These are phyloP conservation scores for Microtus oregoni DNA, from an alignment of 2,113 vertebrate species.

Conservation along the genomic window DNA sequence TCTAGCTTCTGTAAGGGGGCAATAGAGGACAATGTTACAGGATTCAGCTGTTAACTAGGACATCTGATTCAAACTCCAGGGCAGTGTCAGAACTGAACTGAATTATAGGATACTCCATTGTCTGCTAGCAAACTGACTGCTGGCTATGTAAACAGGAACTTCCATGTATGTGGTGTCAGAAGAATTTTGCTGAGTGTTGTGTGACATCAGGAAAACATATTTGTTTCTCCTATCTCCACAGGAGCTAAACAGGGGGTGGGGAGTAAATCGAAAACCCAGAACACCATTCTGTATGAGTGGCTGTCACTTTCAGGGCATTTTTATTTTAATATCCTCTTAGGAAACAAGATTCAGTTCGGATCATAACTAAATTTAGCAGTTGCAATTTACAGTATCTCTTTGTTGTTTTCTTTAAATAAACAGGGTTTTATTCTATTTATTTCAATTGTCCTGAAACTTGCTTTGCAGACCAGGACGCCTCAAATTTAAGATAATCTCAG, in stretches of 20 bases:
- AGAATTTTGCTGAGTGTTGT: background rate
- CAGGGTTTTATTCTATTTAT: background rate
- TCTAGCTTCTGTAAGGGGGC: background rate
- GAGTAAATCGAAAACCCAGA: background rate
- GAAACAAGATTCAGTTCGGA: conserved; percentile 7
- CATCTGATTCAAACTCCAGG: background rate
- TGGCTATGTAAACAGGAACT: background rate
- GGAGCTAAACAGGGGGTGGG: background rate
- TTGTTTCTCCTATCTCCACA: background rate
- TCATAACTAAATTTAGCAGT: background rate
- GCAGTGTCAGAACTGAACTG: background rate
- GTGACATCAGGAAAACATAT: background rate
- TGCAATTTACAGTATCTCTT: background rate
- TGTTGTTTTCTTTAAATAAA: background rate
- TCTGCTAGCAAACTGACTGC: background rate
- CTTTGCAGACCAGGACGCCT: background rate
- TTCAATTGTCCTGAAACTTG: background rate
- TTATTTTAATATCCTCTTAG: background rate
- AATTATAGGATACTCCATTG: background rate
- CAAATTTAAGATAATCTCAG: background rate
- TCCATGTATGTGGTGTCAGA: background rate
- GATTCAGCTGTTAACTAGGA: background rate
- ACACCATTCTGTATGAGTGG: background rate
- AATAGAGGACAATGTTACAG: background rate
- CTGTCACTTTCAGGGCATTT: conserved; percentile 7